A percentile compares a stretch with the other conserved stretches of the same genome.
These are phyloP conservation scores for Lepilemur septentrionalis DNA, from an alignment of 2,797 vertebrate genomes.

Conservation along the genomic window DNA sequence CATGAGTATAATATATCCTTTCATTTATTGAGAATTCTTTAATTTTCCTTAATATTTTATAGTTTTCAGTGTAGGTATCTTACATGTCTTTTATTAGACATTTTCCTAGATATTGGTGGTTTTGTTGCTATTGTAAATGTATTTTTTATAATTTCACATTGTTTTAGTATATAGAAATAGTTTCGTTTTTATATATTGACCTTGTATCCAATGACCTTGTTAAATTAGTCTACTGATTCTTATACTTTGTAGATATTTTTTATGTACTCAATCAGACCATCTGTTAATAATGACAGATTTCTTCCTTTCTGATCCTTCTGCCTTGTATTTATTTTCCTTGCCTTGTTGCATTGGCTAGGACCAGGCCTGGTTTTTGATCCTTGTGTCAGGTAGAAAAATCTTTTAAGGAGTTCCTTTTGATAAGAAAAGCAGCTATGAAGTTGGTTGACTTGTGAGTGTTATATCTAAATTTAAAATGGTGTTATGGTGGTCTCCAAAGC, in stretches of 20 bases:
- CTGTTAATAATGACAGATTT: not conserved
- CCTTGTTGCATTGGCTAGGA: not conserved
- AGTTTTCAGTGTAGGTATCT: not conserved
- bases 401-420: not conserved
- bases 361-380: not conserved
- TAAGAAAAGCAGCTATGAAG: not conserved
- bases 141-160: not conserved
- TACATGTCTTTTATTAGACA: not conserved
- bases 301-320: slow-evolving; percentile 22
- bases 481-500: not conserved
- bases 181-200: not conserved
- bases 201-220: not conserved
- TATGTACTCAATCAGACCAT: not conserved
- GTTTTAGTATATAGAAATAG: not conserved
- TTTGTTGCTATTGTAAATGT: not conserved
- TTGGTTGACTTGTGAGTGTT: not conserved
- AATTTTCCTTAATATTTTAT: not conserved
- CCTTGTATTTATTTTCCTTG: slow-evolving; percentile 21
- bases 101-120: slow-evolving; percentile 10
- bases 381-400: not conserved
- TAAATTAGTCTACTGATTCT: not conserved
- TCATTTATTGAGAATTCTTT: slow-evolving; percentile 1
- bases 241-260: not conserved
- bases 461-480: not conserved
- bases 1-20: not conserved